A percentile compares a stretch with the other conserved stretches of the same genome.
These are phyloP conservation scores for Heterotilapia buettikoferi DNA, from an alignment of 2,113 vertebrate genomes.

Conservation along the genomic window DNA sequence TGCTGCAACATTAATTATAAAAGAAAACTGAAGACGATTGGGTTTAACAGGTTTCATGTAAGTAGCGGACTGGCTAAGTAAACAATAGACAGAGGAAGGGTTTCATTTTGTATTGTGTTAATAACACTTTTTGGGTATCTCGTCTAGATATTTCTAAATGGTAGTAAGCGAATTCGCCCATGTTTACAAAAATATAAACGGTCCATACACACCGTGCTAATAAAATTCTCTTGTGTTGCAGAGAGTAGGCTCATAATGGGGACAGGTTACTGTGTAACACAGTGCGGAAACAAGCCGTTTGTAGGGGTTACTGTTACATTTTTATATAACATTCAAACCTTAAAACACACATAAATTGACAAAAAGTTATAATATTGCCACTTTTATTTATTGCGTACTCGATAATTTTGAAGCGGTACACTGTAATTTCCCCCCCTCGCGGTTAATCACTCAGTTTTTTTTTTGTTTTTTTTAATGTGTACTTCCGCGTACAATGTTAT, in stretches of 20 bases:
- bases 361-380: background rate
- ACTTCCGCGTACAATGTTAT: conserved; percentile 74
- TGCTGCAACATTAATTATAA: background rate
- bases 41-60: background rate
- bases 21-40: background rate
- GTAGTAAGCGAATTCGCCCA: background rate
- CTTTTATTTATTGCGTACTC: background rate
- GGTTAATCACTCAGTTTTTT: background rate
- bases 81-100: background rate
- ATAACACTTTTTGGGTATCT: background rate
- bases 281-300: conserved; percentile 50
- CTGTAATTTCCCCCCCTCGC: background rate
- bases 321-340: conserved; percentile 5
- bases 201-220: background rate
- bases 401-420: rapidly evolving
- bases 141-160: background rate
- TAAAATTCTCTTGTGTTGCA: background rate
- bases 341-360: background rate
- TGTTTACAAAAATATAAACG: background rate
- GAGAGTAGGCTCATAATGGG: conserved; percentile 1
- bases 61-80: background rate
- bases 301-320: background rate
- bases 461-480: conserved; percentile 6
- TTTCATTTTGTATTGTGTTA: background rate
- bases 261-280: conserved; percentile 70